phyloP scores from a whole-genome alignment of 2,888 invertebrate species.

The Macrosiphum euphorbiae region DNA sequence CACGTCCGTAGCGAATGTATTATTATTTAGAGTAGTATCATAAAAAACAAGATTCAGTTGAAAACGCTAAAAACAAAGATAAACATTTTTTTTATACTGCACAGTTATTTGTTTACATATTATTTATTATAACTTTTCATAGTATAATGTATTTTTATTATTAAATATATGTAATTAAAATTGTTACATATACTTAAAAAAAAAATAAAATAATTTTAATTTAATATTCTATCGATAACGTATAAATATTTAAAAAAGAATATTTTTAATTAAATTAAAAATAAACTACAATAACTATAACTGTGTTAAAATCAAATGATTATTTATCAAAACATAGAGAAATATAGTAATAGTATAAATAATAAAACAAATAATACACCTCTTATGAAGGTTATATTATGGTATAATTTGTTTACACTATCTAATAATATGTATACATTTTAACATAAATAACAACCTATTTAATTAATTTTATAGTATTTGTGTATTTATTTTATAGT shows the following conservation, averaged over 20 bases:
- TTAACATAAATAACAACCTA: not conserved
- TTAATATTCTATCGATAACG: not conserved
- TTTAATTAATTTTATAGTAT: too few relatives aligned
- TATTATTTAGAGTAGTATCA: not conserved
- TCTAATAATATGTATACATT: not conserved
- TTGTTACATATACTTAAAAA: too few relatives aligned
- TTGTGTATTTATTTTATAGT: too few relatives aligned
- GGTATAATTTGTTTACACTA: not conserved
- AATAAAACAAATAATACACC: not conserved
- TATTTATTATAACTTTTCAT: not conserved
- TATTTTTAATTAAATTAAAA: too few relatives aligned
- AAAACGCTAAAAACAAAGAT: not conserved
- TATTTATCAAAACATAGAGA: too few relatives aligned
- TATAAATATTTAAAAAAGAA: too few relatives aligned
- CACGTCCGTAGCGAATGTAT: not conserved
- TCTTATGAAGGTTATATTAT: not conserved
- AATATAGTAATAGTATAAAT: not conserved
- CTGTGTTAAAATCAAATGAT: too few relatives aligned
- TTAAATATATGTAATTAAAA: too few relatives aligned
- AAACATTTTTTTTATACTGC: not conserved
- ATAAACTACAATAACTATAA: too few relatives aligned
- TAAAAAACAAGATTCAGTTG: not conserved
- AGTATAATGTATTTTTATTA: too few relatives aligned
- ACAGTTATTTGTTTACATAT: not conserved
- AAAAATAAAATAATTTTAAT: too few relatives aligned